Conservation (phyloP, 2,113 vertebrate species). For the Sebastes schlegelii region DNA sequence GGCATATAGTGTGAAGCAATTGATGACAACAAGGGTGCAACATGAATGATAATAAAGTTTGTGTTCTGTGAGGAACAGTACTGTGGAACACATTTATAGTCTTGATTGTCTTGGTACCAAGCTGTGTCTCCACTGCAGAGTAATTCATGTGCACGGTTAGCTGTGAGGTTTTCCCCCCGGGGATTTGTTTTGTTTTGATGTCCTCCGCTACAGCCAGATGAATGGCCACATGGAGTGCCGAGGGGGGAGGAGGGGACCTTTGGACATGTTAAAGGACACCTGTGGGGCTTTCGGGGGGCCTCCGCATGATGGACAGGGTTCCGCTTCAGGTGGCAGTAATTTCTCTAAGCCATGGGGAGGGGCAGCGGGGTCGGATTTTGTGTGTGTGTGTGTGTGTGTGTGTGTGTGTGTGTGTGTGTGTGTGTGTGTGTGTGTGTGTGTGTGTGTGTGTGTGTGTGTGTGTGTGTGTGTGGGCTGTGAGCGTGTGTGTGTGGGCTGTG, state of each 20-base stretch:
- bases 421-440: background rate
- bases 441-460: too few relatives aligned
- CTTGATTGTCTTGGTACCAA: conserved; percentile 48
- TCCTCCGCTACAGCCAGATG: conserved; percentile 68
- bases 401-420: background rate
- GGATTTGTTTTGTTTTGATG: conserved; percentile 79
- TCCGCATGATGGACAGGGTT: conserved; percentile 79
- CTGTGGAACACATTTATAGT: conserved; percentile 9
- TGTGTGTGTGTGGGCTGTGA: background rate
- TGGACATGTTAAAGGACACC: conserved; percentile 81
- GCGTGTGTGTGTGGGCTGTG: background rate
- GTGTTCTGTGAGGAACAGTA: background rate
- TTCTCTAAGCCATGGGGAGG: conserved; percentile 67
- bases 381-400: conserved; percentile 18
- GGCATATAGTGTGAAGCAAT: background rate
- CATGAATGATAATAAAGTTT: conserved; percentile 1
- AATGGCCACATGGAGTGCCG: conserved; percentile 76
- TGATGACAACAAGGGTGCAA: background rate
- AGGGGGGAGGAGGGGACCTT: conserved; percentile 37
- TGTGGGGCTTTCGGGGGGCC: conserved; percentile 77
- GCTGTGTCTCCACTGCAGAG: conserved; percentile 52
- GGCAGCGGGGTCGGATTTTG: conserved; percentile 39
- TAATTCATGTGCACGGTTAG: conserved; percentile 64
- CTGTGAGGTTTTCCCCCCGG: conserved; percentile 59
- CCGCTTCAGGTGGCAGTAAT: conserved; percentile 83